phyloP scores from a whole-genome alignment of 92 coral and sea anemone species.

The Isaurus tuberculatus region DNA sequence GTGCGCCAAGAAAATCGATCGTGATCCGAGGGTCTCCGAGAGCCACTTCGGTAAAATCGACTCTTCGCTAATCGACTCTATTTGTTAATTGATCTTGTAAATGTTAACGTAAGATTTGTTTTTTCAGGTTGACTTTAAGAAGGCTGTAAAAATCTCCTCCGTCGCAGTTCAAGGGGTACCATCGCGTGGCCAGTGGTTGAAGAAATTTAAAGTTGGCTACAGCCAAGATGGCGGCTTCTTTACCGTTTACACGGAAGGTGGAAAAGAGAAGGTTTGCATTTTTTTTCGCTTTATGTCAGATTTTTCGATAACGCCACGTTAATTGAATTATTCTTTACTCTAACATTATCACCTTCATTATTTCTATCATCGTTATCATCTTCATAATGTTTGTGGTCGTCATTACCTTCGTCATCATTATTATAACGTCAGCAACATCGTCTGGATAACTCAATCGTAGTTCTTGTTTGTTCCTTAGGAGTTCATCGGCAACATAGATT shows the following conservation, averaged over 20 bases:
- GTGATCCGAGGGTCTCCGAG: too few species aligned
- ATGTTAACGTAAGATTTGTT: too few species aligned
- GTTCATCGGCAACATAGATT: constrained; percentile 12
- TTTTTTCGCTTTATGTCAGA: neutral
- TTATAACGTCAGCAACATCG: neutral
- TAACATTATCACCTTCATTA: neutral
- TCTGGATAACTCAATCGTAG: neutral
- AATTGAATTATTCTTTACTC: neutral
- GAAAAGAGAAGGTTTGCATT: constrained; percentile 5
- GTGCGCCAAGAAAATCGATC: too few species aligned
- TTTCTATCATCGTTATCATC: neutral
- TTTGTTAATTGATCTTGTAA: too few species aligned
- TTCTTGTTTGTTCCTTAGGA: neutral
- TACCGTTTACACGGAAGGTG: constrained; percentile 34
- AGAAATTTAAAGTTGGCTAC: constrained; percentile 27
- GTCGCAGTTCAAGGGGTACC: constrained; percentile 13
- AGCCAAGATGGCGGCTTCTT: constrained; percentile 31
- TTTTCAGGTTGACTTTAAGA: constrained; percentile 7
- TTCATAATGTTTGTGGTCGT: neutral
- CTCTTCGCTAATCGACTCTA: too few species aligned
- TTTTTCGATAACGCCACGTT: neutral
- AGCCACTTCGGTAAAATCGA: too few species aligned
- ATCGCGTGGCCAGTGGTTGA: neutral
- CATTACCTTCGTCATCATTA: neutral
- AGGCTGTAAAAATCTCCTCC: constrained; percentile 9